These are phyloP conservation scores for Echinarachnius parma DNA, from an alignment of 53 echinoderm and acorn worm species.

Conservation along the genomic window DNA sequence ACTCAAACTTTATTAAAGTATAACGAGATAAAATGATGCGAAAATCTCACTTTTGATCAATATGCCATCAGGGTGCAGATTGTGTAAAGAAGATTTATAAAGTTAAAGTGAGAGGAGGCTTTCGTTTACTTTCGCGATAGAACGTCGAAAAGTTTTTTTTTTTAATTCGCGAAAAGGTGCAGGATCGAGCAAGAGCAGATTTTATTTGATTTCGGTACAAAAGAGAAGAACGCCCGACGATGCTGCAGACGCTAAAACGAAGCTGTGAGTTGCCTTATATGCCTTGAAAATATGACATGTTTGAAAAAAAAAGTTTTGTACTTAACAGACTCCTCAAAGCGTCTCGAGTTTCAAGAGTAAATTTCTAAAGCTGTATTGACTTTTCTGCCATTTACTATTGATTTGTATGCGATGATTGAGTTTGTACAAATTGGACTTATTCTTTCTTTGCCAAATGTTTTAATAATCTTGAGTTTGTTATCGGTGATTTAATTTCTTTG, in stretches of 20 bases:
- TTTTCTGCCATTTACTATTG: conserved; percentile 4
- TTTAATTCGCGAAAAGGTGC: neutral
- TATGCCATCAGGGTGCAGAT: too few relatives aligned
- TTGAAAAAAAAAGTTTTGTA: conserved; percentile 31
- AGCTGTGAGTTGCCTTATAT: conserved; percentile 48
- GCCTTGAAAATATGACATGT: conserved; percentile 37
- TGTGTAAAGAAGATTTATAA: too few relatives aligned
- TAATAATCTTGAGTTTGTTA: conserved; percentile 24
- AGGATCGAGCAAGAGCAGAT: neutral
- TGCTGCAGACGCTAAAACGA: conserved; percentile 13
- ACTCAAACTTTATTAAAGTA: too few relatives aligned
- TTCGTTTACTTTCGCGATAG: too few relatives aligned
- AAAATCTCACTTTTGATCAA: too few relatives aligned
- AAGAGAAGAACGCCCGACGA: neutral
- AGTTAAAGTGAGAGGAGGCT: too few relatives aligned
- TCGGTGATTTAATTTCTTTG: conserved; percentile 13
- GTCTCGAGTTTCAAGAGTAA: neutral
- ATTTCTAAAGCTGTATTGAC: conserved; percentile 3
- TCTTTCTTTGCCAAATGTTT: conserved; percentile 47
- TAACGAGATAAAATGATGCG: too few relatives aligned
- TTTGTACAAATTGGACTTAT: conserved; percentile 56
- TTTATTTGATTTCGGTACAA: neutral
- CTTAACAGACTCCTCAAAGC: conserved; percentile 4
- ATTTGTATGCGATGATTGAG: too few relatives aligned
- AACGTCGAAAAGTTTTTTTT: too few relatives aligned